Evolutionary conservation across 1,140 invertebrate species (phyloP), one percentile per base, ranked within the genome.

Genomic region (Atta texana): DNA sequence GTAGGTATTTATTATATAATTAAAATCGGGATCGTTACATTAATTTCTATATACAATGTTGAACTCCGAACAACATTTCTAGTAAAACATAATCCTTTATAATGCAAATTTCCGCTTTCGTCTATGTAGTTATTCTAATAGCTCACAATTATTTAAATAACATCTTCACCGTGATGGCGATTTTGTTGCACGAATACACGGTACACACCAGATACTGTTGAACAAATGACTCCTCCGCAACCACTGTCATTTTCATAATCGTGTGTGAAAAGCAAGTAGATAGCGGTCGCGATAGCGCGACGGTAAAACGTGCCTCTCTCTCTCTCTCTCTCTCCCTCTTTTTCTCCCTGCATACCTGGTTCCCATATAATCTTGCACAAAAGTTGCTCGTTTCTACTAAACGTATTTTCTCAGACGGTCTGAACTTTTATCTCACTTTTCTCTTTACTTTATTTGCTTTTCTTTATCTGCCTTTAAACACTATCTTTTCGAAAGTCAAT

Each of bases 61-160:
- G 24, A 82, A 16, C 1, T 68, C 10, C 16, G 68, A 28, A 49
- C 57, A 72, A 82, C 18, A 61, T 82, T 74, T 18, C 16, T 24
- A 7, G 14, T n/a, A 24, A 24, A 24, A 34, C 28, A 7, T 39
- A 71, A 57, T 24, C n/a, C 64, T 55, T 59, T 44, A 57, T 49
- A 84, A 74, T n/a, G 55, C 28, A 18, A 74, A 75, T 63, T 12
- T 8, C n/a, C 28, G 28, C 14, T 28, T 31, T 84, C 24, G 53
- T 8, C 31, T 84, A 51, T 84, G 24, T 61, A 31, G 55, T 84
- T 75, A 84, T 16, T 1, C 55, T 84, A 84, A 74, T 84, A 21
- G 39, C 39, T 84, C 69, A 44, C 69, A 84, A 75, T 84, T 84
- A 84, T 84, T 84, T 84, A 74, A 84, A 84, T 84, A 49, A 63